Evolutionary conservation across 2,113 vertebrate genomes (phyloP), one percentile per base, ranked within the genome.

Genomic region (Hepsetus odoe): DNA sequence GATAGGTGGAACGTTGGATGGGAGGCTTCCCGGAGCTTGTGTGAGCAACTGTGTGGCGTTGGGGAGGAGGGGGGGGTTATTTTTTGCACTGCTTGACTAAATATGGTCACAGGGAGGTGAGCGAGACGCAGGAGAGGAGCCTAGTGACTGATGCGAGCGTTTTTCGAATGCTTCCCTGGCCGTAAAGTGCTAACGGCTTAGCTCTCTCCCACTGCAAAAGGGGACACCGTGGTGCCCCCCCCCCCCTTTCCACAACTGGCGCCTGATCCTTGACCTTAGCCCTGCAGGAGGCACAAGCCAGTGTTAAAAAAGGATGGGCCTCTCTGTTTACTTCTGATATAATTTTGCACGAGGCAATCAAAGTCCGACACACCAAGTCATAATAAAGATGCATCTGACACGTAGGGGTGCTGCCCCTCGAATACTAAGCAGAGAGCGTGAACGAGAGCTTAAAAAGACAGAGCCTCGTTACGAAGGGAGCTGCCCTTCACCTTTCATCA

Each of bases 1-100:
- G 91, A 97, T 95, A 93, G 92, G 94, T 93, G 93, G 95, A 96
- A 88, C 89, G 89, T 85, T 35, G 89, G 92, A 95, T 92, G 90
- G 92, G 92, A 91, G 87, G 92, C 93, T 95, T 95, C 92, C 92
- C 90, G 88, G 90, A 88, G 90, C 91, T 91, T 87, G 82, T 82
- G 91, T n/a, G n/a, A 35, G 74, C 49, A 49, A 11, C 44, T 76
- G 74, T 71, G 74, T 66, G 74, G 14, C 20, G 42, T 1, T 3
- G 30, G 16, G 20, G 44, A 26, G 66, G n/a, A 61, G 32, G 30
- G 56, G 55, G 85, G 83, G 82, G 80, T 94, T 97, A 96, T 98
- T 97, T 98, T 98, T 98, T 97, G 95, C 96, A 93, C 95, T 94
- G 95, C 95, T 95, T 98, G 95, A 98, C 97, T 98, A 98, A 99